These are phyloP conservation scores for Pachyrhynchus sulphureomaculatus DNA, from an alignment of 1,140 invertebrate genomes.

Conservation along the genomic window DNA sequence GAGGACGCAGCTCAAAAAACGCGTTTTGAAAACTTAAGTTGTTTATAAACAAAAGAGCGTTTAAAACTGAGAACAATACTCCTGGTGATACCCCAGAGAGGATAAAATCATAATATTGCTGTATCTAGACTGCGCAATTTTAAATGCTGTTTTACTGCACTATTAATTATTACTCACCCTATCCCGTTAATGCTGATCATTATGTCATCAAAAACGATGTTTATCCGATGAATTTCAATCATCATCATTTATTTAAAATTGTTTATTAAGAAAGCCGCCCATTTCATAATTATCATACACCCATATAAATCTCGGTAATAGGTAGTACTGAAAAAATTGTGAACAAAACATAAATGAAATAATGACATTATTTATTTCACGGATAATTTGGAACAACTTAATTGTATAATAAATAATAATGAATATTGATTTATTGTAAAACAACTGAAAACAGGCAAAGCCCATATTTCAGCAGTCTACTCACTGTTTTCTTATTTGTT, in stretches of 20 bases:
- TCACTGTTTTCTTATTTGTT: too few species aligned
- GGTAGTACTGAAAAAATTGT: conserved; percentile 1
- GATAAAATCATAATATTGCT: too few species aligned
- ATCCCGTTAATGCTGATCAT: neutral
- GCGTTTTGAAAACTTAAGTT: too few species aligned
- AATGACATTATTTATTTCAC: conserved; percentile 1
- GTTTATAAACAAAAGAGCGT: too few species aligned
- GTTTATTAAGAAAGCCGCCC: conserved; percentile 4
- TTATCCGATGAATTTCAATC: neutral
- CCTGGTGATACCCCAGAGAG: too few species aligned
- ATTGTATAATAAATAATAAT: neutral
- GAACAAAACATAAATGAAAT: neutral
- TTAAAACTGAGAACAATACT: too few species aligned
- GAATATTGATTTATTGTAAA: neutral
- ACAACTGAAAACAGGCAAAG: too few species aligned
- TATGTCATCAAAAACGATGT: conserved; percentile 1
- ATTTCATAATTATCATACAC: neutral
- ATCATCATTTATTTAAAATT: conserved; percentile 7
- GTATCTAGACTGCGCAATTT: too few species aligned
- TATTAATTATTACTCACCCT: too few species aligned
- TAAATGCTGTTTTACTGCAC: too few species aligned
- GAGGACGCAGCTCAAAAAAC: too few species aligned
- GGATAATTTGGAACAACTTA: neutral
- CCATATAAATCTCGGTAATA: neutral
- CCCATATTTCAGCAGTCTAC: too few species aligned